Evolutionary conservation across 2,888 invertebrate species (phyloP).

Genomic region (Plebejus anna): DNA sequence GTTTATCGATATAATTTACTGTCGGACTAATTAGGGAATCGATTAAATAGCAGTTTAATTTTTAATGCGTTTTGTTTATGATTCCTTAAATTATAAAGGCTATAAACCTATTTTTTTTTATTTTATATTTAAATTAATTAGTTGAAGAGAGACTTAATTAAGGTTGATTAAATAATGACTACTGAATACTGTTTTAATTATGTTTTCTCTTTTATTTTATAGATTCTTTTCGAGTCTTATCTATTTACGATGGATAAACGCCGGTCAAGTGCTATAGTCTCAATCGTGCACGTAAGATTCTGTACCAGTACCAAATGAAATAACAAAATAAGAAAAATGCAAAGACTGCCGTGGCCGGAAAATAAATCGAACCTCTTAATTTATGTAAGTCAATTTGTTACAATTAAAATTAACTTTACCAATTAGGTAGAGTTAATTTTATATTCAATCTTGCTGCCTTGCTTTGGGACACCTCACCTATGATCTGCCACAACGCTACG

Average conservation of each 20-base stretch:
- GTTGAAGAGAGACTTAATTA: not conserved
- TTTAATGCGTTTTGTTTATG: not conserved
- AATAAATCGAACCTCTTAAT: too few relatives aligned
- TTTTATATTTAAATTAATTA: not conserved
- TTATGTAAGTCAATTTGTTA: too few relatives aligned
- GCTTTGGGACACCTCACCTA: too few relatives aligned
- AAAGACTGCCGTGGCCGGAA: too few relatives aligned
- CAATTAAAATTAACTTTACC: too few relatives aligned
- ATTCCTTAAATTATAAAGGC: not conserved
- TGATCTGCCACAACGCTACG: too few relatives aligned
- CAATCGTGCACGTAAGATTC: too few relatives aligned
- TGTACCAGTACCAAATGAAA: too few relatives aligned
- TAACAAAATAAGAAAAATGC: too few relatives aligned
- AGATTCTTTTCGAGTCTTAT: not conserved
- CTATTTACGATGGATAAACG: not conserved
- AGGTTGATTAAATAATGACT: not conserved
- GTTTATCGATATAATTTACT: slow-evolving; percentile 32
- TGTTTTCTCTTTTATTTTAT: not conserved
- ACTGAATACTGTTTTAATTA: not conserved
- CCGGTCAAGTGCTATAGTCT: too few relatives aligned
- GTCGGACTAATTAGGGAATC: not conserved
- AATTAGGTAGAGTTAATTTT: too few relatives aligned
- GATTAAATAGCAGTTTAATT: not conserved
- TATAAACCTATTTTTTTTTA: slow-evolving; percentile 6
- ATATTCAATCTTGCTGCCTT: too few relatives aligned